A percentile compares a stretch with the other conserved stretches of the same genome.
Evolutionary conservation across 1,140 invertebrate species (phyloP).

Genomic region (Bradysia coprophila): DNA sequence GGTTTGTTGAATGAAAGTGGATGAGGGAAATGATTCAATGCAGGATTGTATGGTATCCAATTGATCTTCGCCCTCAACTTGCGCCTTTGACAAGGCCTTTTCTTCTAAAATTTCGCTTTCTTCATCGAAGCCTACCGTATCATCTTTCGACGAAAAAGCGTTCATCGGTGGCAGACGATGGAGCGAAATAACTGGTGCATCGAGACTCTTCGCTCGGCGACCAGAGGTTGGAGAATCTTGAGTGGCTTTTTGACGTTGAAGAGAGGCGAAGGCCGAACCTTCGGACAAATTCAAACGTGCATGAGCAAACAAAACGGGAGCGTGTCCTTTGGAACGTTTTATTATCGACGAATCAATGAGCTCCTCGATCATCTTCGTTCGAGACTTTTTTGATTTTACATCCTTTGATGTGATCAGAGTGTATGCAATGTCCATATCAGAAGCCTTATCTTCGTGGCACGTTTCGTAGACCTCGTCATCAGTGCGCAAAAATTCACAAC

Average conservation of each 20-base stretch:
- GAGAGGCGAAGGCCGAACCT: slow-evolving; percentile 49
- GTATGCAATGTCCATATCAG: slow-evolving; percentile 17
- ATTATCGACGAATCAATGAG: slow-evolving; percentile 23
- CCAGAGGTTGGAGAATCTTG: slow-evolving; percentile 51
- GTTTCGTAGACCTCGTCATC: slow-evolving; percentile 30
- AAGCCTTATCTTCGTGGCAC: slow-evolving; percentile 19
- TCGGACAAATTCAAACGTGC: slow-evolving; percentile 60
- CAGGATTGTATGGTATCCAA: background rate
- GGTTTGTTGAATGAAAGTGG: slow-evolving; percentile 4
- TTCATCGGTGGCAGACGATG: slow-evolving; percentile 60
- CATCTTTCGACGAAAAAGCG: slow-evolving; percentile 72
- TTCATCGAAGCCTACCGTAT: slow-evolving; percentile 53
- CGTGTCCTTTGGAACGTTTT: slow-evolving; percentile 39
- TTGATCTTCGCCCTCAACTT: background rate
- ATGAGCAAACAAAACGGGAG: slow-evolving; percentile 56
- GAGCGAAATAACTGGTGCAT: slow-evolving; percentile 60
- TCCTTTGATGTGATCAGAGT: slow-evolving; percentile 16
- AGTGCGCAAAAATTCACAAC: slow-evolving; percentile 34
- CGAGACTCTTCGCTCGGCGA: slow-evolving; percentile 59
- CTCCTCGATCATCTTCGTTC: slow-evolving; percentile 20
- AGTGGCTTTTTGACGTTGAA: slow-evolving; percentile 49
- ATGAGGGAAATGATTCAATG: background rate
- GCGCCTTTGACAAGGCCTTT: slow-evolving; percentile 23
- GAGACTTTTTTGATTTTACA: slow-evolving; percentile 11
- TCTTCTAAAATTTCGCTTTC: slow-evolving; percentile 41